These are phyloP conservation scores for Peromyscus attwateri DNA, from an alignment of 2,797 vertebrate genomes.

Conservation along the genomic window DNA sequence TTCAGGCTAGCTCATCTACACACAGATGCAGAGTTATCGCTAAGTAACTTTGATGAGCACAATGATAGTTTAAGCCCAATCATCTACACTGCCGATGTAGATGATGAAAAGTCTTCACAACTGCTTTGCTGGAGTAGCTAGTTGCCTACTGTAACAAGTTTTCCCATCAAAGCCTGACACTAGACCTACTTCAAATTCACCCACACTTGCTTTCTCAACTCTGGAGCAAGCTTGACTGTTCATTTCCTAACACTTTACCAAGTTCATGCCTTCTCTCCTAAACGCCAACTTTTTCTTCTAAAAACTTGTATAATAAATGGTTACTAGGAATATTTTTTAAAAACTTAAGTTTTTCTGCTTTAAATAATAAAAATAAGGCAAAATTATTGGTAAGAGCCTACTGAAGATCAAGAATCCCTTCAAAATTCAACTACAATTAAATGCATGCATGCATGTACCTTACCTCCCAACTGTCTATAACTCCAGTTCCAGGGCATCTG, in stretches of 20 bases:
- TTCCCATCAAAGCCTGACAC: neutral
- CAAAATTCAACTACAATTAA: constrained; percentile 52
- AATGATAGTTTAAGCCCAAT: neutral
- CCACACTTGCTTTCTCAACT: neutral
- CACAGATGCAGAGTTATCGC: neutral
- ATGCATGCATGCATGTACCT: neutral
- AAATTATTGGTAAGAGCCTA: constrained; percentile 38
- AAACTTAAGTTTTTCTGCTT: constrained; percentile 11
- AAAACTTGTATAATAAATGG: constrained; percentile 4
- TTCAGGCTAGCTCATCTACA: neutral
- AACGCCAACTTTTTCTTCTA: neutral
- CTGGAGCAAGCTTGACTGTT: neutral
- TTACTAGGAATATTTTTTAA: neutral
- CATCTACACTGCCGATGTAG: neutral
- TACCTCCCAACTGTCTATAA: neutral
- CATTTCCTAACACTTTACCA: neutral
- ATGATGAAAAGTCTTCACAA: neutral
- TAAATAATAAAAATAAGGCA: constrained; percentile 1
- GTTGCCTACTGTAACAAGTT: neutral
- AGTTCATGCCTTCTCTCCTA: neutral
- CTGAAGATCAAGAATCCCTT: constrained; percentile 37
- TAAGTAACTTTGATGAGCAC: neutral
- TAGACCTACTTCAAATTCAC: neutral
- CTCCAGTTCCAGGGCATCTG: neutral
- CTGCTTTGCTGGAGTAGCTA: neutral